phyloP scores from a whole-genome alignment of 2,888 invertebrate genomes.

The Oxytorus armatus region DNA sequence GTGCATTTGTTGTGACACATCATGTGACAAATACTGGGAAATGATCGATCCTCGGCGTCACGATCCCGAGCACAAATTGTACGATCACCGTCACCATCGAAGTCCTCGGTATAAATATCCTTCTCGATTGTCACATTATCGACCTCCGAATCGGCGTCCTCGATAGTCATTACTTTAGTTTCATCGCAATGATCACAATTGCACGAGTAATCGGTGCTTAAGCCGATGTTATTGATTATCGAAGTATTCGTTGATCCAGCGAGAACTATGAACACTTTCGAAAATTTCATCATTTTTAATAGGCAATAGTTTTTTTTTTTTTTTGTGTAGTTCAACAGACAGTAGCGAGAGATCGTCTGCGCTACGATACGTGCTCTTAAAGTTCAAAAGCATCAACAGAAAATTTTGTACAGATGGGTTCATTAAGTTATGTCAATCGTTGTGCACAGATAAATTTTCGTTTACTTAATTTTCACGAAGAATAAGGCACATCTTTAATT shows the following conservation, averaged over 20 bases:
- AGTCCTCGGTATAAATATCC: conserved; percentile 71
- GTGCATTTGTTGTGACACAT: conserved; percentile 80
- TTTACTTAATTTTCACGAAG: no score
- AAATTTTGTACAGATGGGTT: no score
- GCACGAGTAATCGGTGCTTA: conserved; percentile 69
- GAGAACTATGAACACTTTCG: conserved; percentile 38
- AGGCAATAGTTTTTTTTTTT: no score
- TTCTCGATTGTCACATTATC: conserved; percentile 46
- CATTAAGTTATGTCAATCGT: no score
- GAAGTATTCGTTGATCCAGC: conserved; percentile 2
- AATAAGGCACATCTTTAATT: no score
- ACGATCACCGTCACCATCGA: conserved; percentile 75
- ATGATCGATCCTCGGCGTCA: conserved; percentile 77
- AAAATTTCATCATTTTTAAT: no score
- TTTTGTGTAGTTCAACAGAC: no score
- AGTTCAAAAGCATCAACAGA: no score
- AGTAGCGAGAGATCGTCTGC: no score
- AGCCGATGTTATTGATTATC: conserved; percentile 3
- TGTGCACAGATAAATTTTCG: no score
- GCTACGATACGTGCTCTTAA: no score
- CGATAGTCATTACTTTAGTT: conserved; percentile 70
- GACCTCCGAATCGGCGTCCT: conserved; percentile 58
- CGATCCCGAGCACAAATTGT: conserved; percentile 81
- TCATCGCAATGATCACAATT: conserved; percentile 75
- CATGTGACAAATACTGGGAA: conserved; percentile 81